Base-by-base conservation (phyloP, 2,797 vertebrate genomes). In the Thripadectes ignobilis region DNA sequence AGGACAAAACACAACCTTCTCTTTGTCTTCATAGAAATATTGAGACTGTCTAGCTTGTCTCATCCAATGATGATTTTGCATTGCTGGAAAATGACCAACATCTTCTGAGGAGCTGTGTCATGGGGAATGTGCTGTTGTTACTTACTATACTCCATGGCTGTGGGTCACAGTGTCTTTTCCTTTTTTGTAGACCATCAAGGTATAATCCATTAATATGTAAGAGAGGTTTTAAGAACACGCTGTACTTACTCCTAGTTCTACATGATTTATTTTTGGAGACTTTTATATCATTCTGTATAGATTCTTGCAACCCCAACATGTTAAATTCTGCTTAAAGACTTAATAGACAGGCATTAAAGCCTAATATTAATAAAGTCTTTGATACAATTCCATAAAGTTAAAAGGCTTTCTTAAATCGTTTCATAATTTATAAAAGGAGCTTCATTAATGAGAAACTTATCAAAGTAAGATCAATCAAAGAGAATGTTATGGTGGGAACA, bases 371-470 rank as follows among this genome's bases (percentile, higher is more conserved):
- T 91, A 87, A 95, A 93, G 57, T 69, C 63, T 74, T 81, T 77
- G 48, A 82, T 79, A 84, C 7, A 91, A 97, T 69, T 88, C 86
- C 85, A 26, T 71, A 46, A 48, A 69, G 62, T 80, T 39, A 93
- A 91, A 96, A 95, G 43, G 4, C 36, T 92, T 89, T 80, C 43
- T 91, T n/a, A 85, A 93, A 92, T 84, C 67, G 32, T 15, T 95
- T 95, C 83, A 72, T 68, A 89, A 96, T 95, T 92, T 77, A 93
- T 43, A 97, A 86, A 11, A 94, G n/a, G 15, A 61, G 29, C 41
- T 63, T 89, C 55, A 73, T 91, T 84, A 85, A 88, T 89, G 85
- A 91, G 41, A 91, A 93, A 85, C 20, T 21, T 43, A 83, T 73
- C 78, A 93, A 22, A 55, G 15, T 66, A 91, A 95, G 85, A 93